A percentile compares a stretch with the other conserved stretches of the same genome.
Evolutionary conservation across 2,113 vertebrate species (phyloP).

Genomic region (Nothobranchius kuhntae): DNA sequence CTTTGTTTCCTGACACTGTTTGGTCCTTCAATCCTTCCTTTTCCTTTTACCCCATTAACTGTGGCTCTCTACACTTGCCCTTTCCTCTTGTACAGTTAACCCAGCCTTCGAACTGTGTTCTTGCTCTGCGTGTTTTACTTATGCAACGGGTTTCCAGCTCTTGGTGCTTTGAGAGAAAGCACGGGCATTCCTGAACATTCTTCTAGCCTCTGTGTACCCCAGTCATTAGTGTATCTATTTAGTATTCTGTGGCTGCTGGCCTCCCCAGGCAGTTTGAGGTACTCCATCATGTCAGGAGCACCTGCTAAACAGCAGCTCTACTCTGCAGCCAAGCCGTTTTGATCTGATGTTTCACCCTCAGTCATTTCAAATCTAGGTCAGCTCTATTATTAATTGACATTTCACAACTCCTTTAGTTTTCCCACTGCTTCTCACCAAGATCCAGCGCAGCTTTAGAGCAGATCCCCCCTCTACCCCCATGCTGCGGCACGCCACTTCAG

Average conservation of each 20-base stretch:
- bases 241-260: slow-evolving; percentile 52
- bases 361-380: slow-evolving; percentile 75
- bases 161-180: slow-evolving; percentile 40
- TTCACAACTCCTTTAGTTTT: slow-evolving; percentile 61
- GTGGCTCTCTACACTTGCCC: slow-evolving; percentile 25
- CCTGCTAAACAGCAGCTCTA: slow-evolving; percentile 44
- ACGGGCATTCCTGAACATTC: slow-evolving; percentile 61
- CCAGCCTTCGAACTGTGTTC: slow-evolving; percentile 11
- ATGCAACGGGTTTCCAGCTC: slow-evolving; percentile 55
- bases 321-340: slow-evolving; percentile 40
- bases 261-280: slow-evolving; percentile 51
- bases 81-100: slow-evolving; percentile 40
- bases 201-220: not conserved
- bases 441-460: slow-evolving; percentile 25
- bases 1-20: slow-evolving; percentile 37
- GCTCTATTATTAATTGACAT: slow-evolving; percentile 71
- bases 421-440: slow-evolving; percentile 34
- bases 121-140: slow-evolving; percentile 56
- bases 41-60: slow-evolving; percentile 23
- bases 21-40: slow-evolving; percentile 26
- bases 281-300: slow-evolving; percentile 54
- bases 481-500: slow-evolving; percentile 22
- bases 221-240: slow-evolving; percentile 62
- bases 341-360: slow-evolving; percentile 50
- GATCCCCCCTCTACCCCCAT: slow-evolving; percentile 26